phyloP scores from a whole-genome alignment of 2,797 vertebrate species.

The Prunella strophiata region DNA sequence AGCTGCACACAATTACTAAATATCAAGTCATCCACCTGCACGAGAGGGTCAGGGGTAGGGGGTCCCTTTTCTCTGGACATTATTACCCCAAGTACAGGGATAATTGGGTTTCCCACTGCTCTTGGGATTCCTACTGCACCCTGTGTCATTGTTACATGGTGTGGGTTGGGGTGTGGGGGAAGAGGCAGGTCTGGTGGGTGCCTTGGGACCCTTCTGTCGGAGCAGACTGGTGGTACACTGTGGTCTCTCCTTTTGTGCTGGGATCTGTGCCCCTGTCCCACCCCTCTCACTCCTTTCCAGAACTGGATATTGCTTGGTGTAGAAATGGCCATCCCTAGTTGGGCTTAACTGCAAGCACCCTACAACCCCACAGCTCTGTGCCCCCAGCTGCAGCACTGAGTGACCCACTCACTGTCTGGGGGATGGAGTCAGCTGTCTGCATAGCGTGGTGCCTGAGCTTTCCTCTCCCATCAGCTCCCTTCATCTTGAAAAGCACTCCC shows the following conservation, averaged over 20 bases:
- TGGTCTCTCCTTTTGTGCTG: not conserved
- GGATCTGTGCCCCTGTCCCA: not conserved
- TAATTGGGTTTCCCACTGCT: not conserved
- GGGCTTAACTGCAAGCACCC: not conserved
- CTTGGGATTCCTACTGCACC: not conserved
- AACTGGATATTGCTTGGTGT: conserved; percentile 50
- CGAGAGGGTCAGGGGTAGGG: conserved; percentile 32
- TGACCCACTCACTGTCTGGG: rapidly evolving
- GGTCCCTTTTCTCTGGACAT: conserved; percentile 57
- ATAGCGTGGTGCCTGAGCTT: not conserved
- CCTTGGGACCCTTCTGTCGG: not conserved
- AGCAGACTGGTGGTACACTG: not conserved
- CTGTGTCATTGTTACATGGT: not conserved
- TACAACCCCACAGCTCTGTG: not conserved
- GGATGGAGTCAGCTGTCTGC: not conserved
- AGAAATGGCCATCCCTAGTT: conserved; percentile 16
- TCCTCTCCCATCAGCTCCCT: not conserved
- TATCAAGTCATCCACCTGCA: conserved; percentile 51
- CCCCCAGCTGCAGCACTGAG: not conserved
- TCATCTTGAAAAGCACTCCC: not conserved
- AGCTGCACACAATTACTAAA: conserved; percentile 72
- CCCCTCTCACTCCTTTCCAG: not conserved
- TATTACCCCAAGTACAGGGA: conserved; percentile 23
- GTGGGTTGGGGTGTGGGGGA: not conserved
- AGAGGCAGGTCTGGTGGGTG: not conserved